These are phyloP conservation scores for Drosophila affinis DNA, from an alignment of 2,888 invertebrate species.

Conservation along the genomic window DNA sequence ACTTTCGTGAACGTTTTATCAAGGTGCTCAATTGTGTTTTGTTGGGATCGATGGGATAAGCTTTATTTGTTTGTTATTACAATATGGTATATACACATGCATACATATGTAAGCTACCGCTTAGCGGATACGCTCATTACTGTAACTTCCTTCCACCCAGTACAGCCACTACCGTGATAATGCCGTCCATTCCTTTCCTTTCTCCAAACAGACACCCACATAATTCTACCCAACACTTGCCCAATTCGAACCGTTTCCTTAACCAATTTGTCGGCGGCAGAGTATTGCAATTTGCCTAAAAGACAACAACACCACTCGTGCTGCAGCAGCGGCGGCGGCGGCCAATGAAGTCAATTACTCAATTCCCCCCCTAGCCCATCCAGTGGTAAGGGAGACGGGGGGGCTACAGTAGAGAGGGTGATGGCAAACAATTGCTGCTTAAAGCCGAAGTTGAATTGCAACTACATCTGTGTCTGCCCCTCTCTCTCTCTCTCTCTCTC, in stretches of 20 bases:
- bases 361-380: conserved; percentile 50
- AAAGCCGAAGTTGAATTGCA: conserved; percentile 64
- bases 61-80: not conserved
- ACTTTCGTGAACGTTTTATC: not conserved
- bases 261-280: conserved; percentile 41
- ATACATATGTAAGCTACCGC: not conserved
- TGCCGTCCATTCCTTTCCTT: conserved; percentile 15
- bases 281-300: conserved; percentile 41
- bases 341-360: conserved; percentile 69
- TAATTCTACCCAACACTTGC: conserved; percentile 45
- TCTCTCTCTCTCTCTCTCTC: not conserved
- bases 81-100: no score
- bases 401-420: conserved; percentile 12
- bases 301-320: conserved; percentile 5
- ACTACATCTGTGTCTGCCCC: conserved; percentile 14
- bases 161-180: conserved; percentile 24
- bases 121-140: not conserved
- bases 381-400: not conserved
- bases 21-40: not conserved
- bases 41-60: not conserved
- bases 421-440: conserved; percentile 70
- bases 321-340: conserved; percentile 1
- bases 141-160: conserved; percentile 3
- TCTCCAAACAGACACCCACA: conserved; percentile 20
- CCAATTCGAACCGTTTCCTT: conserved; percentile 37